Conservation (phyloP, 2,888 invertebrate species). For the Mesorhabditis spiculigera region DNA sequence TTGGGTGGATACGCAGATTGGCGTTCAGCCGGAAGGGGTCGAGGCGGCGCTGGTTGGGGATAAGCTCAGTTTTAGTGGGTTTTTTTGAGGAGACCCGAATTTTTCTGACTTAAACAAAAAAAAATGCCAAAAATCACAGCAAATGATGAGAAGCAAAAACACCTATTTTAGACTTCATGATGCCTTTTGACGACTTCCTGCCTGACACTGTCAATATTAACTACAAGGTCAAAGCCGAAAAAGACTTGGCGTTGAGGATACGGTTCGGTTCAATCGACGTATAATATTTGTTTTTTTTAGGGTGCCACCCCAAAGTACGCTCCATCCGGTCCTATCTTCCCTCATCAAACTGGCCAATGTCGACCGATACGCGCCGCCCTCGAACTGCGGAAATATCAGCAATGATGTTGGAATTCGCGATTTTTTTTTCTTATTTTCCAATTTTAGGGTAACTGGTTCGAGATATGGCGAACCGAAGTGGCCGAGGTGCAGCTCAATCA, state of each 20-base stretch:
- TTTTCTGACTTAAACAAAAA: background rate
- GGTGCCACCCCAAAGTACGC: background rate
- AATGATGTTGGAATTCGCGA: background rate
- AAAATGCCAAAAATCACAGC: no score
- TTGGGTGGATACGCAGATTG: slow-evolving; percentile 88
- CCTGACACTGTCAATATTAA: slow-evolving; percentile 79
- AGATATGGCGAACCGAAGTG: slow-evolving; percentile 47
- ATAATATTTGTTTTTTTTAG: background rate
- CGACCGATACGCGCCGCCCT: background rate
- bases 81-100: background rate
- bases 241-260: slow-evolving; percentile 25
- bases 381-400: background rate
- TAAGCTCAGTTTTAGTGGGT: slow-evolving; percentile 19
- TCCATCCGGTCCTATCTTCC: background rate
- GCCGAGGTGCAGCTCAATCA: slow-evolving; percentile 38
- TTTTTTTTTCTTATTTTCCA: slow-evolving; percentile 9
- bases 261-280: slow-evolving; percentile 1
- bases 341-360: background rate
- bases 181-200: slow-evolving; percentile 89
- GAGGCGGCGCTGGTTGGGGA: slow-evolving; percentile 44
- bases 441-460: slow-evolving; percentile 35
- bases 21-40: slow-evolving; percentile 45
- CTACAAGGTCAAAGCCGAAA: slow-evolving; percentile 23
- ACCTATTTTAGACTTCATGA: slow-evolving; percentile 74
- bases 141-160: no score